Conservation (phyloP, 2,888 invertebrate species). For the Spodoptera picta region DNA sequence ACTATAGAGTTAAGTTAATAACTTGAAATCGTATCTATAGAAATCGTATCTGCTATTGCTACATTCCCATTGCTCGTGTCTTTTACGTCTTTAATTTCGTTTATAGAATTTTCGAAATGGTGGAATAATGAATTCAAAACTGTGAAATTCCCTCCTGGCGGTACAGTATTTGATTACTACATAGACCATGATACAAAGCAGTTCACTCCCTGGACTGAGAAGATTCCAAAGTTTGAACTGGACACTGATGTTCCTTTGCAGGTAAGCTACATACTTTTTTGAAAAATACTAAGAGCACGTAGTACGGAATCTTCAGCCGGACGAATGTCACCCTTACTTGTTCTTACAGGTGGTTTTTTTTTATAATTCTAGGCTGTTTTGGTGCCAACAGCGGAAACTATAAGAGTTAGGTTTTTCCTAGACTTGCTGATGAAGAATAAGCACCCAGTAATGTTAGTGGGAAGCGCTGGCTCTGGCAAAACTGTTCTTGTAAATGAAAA, state of each 20-base stretch:
- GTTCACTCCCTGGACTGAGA: constrained; percentile 96
- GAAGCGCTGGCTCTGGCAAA: constrained; percentile 97
- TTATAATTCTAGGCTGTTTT: constrained; percentile 92
- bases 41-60: background rate
- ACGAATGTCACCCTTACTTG: too few relatives aligned
- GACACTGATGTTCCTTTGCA: constrained; percentile 97
- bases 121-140: constrained; percentile 98
- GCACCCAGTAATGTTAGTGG: constrained; percentile 98
- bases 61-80: background rate
- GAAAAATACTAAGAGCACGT: too few relatives aligned
- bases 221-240: constrained; percentile 96
- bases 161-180: constrained; percentile 98
- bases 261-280: constrained; percentile 76
- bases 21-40: too few relatives aligned
- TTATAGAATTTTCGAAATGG: constrained; percentile 98
- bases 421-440: constrained; percentile 96
- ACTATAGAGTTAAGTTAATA: too few relatives aligned
- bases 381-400: constrained; percentile 98
- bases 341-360: background rate
- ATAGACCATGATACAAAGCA: constrained; percentile 97
- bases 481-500: constrained; percentile 94
- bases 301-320: background rate
- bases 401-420: constrained; percentile 95
- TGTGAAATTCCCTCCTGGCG: constrained; percentile 96
- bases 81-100: constrained; percentile 24